Conservation (phyloP, 2,797 vertebrate genomes). For the Pygocentrus nattereri region DNA sequence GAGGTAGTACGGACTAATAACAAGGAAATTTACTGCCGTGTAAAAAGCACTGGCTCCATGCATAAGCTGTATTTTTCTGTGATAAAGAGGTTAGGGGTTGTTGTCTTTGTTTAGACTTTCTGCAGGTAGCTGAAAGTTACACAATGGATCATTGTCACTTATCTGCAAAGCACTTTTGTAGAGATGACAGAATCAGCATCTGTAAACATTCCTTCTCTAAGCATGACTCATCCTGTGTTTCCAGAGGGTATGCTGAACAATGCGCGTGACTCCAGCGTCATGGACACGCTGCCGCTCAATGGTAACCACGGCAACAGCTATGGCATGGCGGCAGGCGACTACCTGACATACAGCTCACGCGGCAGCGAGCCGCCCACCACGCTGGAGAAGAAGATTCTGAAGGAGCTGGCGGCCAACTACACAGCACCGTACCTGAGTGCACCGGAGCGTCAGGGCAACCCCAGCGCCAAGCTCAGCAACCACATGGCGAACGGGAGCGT, state of each 20-base stretch:
- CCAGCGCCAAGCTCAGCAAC: conserved; percentile 95
- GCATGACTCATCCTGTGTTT: conserved; percentile 34
- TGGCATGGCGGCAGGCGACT: conserved; percentile 94
- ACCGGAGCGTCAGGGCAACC: conserved; percentile 91
- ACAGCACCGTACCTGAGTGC: conserved; percentile 98
- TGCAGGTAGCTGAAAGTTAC: background rate
- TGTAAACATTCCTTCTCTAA: background rate
- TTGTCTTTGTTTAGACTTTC: background rate
- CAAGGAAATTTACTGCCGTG: no score
- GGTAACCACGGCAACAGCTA: conserved; percentile 99
- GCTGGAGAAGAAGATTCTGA: conserved; percentile 98
- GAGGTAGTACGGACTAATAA: background rate
- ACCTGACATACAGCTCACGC: conserved; percentile 88
- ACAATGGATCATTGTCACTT: background rate
- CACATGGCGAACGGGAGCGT: conserved; percentile 86
- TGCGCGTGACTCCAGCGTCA: conserved; percentile 98
- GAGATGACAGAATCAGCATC: background rate
- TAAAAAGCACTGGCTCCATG: no score
- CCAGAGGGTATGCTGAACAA: conserved; percentile 99
- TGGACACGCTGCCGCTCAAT: conserved; percentile 99
- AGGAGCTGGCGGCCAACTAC: conserved; percentile 98
- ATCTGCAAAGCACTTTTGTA: background rate
- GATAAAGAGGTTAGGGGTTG: no score
- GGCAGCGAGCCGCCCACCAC: conserved; percentile 94
- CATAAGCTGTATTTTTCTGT: no score